Percentiles rank a stretch among this genome's conserved stretches.
phyloP scores from a whole-genome alignment of 2,888 invertebrate genomes.

The Yponomeuta evonymella region DNA sequence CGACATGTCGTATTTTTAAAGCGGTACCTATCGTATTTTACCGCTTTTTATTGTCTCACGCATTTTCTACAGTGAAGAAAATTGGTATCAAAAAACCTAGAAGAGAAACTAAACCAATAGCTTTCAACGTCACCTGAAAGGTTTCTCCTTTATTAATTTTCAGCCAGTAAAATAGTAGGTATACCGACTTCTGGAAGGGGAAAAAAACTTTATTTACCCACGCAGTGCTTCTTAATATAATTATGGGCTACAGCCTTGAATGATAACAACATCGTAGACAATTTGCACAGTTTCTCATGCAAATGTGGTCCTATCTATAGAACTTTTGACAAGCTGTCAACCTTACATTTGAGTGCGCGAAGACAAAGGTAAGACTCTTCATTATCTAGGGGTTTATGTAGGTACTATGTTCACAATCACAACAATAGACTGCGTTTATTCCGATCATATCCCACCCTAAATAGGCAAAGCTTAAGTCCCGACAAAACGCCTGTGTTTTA shows the following conservation, averaged over 20 bases:
- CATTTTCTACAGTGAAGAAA: constrained; percentile 7
- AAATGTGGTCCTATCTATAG: constrained; percentile 10
- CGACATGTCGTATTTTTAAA: too few species aligned
- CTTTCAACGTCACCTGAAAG: background rate
- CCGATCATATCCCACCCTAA: too few species aligned
- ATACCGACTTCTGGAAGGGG: too few species aligned
- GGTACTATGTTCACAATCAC: too few species aligned
- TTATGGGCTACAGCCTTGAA: constrained; percentile 13
- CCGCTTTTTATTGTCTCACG: too few species aligned
- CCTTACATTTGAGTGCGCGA: background rate
- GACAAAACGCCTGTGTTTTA: background rate
- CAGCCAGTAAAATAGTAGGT: background rate
- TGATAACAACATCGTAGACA: constrained; percentile 17
- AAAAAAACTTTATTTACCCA: background rate
- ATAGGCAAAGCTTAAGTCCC: background rate
- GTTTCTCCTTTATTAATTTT: background rate
- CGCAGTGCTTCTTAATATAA: background rate
- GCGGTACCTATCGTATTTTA: too few species aligned
- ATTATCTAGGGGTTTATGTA: too few species aligned
- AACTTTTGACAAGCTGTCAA: background rate
- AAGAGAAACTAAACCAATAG: background rate
- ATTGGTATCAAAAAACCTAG: background rate
- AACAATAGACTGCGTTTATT: too few species aligned
- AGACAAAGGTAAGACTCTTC: too few species aligned
- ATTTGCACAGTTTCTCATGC: constrained; percentile 17